Evolutionary conservation across 2,888 invertebrate genomes (phyloP).

Genomic region (Cataglyphis cursor): DNA sequence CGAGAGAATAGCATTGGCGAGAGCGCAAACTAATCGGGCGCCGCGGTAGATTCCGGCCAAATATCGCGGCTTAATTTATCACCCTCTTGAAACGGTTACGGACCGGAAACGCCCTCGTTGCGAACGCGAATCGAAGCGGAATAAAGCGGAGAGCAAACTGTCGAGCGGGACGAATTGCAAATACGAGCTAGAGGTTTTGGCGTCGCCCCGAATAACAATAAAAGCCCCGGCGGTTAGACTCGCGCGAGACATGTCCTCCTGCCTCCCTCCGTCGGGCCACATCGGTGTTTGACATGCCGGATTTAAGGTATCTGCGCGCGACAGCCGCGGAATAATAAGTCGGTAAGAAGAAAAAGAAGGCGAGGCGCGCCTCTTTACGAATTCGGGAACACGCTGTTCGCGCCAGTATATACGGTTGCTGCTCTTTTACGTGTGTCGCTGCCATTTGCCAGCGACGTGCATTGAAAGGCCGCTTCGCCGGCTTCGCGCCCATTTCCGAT

Average conservation of each 20-base stretch:
- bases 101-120: neutral
- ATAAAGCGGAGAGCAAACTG: constrained; percentile 41
- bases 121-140: constrained; percentile 11
- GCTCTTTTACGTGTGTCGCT: constrained; percentile 51
- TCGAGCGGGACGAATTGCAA: constrained; percentile 28
- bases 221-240: constrained; percentile 53
- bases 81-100: constrained; percentile 33
- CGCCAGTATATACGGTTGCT: constrained; percentile 39
- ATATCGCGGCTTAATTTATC: constrained; percentile 50
- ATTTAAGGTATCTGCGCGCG: constrained; percentile 71
- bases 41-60: constrained; percentile 26
- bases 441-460: constrained; percentile 42
- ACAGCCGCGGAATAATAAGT: constrained; percentile 72
- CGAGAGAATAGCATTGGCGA: neutral
- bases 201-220: constrained; percentile 55
- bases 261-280: constrained; percentile 41
- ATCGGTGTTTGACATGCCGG: constrained; percentile 71
- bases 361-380: constrained; percentile 58
- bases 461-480: constrained; percentile 56
- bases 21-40: constrained; percentile 30
- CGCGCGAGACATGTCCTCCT: constrained; percentile 9
- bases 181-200: neutral
- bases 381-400: constrained; percentile 57
- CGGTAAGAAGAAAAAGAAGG: constrained; percentile 13
- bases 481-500: constrained; percentile 51